Evolutionary conservation across 2,797 vertebrate genomes (phyloP), one percentile per base, ranked within the genome.

Genomic region (Selene dorsalis): DNA sequence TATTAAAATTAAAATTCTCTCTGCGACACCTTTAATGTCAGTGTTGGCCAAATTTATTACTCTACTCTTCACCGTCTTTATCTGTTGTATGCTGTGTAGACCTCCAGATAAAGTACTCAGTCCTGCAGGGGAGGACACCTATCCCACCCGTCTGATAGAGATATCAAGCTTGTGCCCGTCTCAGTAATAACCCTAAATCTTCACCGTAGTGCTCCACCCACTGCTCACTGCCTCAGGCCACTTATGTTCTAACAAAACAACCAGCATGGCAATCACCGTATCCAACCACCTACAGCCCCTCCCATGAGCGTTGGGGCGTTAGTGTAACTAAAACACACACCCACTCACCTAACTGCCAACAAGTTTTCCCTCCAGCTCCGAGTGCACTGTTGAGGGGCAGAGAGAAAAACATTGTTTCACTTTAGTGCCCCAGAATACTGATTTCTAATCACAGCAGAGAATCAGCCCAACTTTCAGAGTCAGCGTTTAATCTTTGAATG

Each of bases 401-500:
- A 65, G 1, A 2, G 18, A 66, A 77, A 70, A 73, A 69, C 0
- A 55, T 17, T 3, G 74, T 80, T 75, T 81, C 71, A 70, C 63
- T 81, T 69, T 66, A 41, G 83, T 77, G 55, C 77, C 67, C 53
- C 55, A 20, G 63, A 80, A 84, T 84, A 78, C 56, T 69, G 67
- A 86, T 89, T 88, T 79, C 64, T 73, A 84, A 80, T 91, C 75
- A 90, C 84, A 62, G 66, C 74, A 74, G 77, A 62, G 61, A 87
- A 87, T 88, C 79, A 43, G 69, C 73, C 80, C 60, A 79, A 79
- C 79, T 74, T 85, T 73, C 61, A 61, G 87, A 88, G 85, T 89
- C 85, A 77, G 86, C 87, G 74, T 90, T 88, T 91, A 89, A 89
- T 92, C 80, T 88, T 58, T 79, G 79, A 85, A 80, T 79, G 82